Conservation (phyloP, 2,888 invertebrate species). For the Mayetiola destructor region DNA sequence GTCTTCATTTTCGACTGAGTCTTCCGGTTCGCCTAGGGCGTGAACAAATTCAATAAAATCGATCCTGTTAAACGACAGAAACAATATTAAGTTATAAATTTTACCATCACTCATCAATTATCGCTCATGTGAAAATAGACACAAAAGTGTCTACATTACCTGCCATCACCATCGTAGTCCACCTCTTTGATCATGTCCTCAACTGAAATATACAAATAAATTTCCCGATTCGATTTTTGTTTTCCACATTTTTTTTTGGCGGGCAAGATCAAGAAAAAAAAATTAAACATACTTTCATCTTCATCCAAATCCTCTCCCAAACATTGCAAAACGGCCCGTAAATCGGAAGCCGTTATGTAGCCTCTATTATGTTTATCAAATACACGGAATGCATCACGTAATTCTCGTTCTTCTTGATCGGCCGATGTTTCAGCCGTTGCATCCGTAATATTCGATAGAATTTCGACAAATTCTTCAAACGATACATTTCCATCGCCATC, state of each 20-base stretch:
- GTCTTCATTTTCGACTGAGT: constrained; percentile 60
- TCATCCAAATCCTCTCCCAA: constrained; percentile 77
- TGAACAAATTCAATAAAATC: constrained; percentile 81
- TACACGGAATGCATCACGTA: constrained; percentile 74
- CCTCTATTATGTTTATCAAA: constrained; percentile 85
- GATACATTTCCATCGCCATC: constrained; percentile 78
- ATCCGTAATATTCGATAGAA: constrained; percentile 58
- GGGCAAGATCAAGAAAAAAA: not conserved
- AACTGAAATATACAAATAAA: constrained; percentile 44
- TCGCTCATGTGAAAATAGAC: too few relatives aligned
- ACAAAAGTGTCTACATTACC: too few relatives aligned
- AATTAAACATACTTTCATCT: constrained; percentile 61
- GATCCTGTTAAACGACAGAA: too few relatives aligned
- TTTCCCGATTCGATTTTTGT: constrained; percentile 11
- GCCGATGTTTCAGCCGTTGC: constrained; percentile 49
- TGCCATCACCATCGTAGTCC: constrained; percentile 85
- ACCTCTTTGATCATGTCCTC: constrained; percentile 96
- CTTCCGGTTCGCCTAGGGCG: constrained; percentile 73
- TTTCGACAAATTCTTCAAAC: constrained; percentile 78
- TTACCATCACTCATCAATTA: too few relatives aligned
- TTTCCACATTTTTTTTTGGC: not conserved
- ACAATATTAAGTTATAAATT: too few relatives aligned
- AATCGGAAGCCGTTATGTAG: constrained; percentile 77
- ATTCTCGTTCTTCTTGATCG: constrained; percentile 68
- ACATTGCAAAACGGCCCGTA: constrained; percentile 75